Conservation (phyloP, 2,888 invertebrate species). For the Apoda limacodes region DNA sequence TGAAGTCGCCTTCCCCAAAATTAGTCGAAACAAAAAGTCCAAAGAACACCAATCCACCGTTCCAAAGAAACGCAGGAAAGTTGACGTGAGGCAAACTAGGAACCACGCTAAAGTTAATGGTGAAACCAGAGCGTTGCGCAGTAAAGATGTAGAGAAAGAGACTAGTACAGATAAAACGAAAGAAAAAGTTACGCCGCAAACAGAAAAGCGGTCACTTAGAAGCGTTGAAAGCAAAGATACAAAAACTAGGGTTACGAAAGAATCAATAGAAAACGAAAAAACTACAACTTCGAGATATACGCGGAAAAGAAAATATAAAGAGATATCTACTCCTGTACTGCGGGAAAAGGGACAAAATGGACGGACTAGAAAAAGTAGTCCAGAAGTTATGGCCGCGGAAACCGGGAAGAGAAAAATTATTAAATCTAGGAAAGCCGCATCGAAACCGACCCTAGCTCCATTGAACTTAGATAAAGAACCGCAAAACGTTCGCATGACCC, state of each 20-base stretch:
- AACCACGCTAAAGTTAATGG: slow-evolving; percentile 27
- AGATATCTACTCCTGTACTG: slow-evolving; percentile 42
- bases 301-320: slow-evolving; percentile 45
- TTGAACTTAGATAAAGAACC: slow-evolving; percentile 26
- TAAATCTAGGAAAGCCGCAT: slow-evolving; percentile 33
- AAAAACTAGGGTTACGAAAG: slow-evolving; percentile 39
- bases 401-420: slow-evolving; percentile 19
- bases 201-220: slow-evolving; percentile 24
- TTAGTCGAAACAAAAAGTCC: slow-evolving; percentile 33
- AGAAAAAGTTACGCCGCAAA: slow-evolving; percentile 14
- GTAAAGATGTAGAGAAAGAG: slow-evolving; percentile 26
- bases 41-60: slow-evolving; percentile 37
- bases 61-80: slow-evolving; percentile 50
- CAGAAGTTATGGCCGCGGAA: slow-evolving; percentile 24
- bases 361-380: slow-evolving; percentile 27
- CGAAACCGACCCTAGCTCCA: slow-evolving; percentile 26
- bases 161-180: slow-evolving; percentile 21
- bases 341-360: slow-evolving; percentile 59
- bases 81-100: slow-evolving; percentile 29
- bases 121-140: slow-evolving; percentile 28
- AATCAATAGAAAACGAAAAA: slow-evolving; percentile 59
- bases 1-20: slow-evolving; percentile 46
- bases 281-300: slow-evolving; percentile 33
- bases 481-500: slow-evolving; percentile 43
- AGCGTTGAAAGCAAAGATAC: slow-evolving; percentile 24